phyloP scores from a whole-genome alignment of 2,888 invertebrate species.

The Eilema griseolum region DNA sequence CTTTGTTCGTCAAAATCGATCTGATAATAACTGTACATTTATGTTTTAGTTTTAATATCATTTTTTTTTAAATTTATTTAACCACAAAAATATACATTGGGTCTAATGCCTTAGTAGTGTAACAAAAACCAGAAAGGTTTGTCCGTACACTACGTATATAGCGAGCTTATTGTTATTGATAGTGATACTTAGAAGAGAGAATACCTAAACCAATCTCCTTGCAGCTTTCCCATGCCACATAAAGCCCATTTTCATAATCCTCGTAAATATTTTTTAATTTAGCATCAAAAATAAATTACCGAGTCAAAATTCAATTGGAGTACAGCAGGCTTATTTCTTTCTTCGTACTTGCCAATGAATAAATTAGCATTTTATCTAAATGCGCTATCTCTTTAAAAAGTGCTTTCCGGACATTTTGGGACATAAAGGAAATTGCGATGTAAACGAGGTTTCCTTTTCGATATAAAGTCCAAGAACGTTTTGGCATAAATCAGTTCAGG shows the following conservation, averaged over 20 bases:
- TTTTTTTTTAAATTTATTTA: too few relatives aligned
- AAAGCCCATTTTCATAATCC: conserved; percentile 22
- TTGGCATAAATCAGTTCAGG: conserved; percentile 49
- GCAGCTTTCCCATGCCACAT: too few relatives aligned
- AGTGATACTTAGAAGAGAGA: too few relatives aligned
- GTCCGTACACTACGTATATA: too few relatives aligned
- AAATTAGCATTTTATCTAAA: conserved; percentile 84
- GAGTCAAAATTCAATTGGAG: conserved; percentile 77
- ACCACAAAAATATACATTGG: too few relatives aligned
- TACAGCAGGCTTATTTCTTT: conserved; percentile 72
- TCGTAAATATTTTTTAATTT: conserved; percentile 68
- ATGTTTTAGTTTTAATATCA: too few relatives aligned
- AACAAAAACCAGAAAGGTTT: too few relatives aligned
- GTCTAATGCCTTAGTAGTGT: too few relatives aligned
- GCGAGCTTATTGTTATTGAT: too few relatives aligned
- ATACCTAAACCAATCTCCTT: too few relatives aligned
- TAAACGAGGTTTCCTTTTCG: conserved; percentile 50
- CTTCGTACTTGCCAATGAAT: conserved; percentile 80
- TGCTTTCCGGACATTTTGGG: conserved; percentile 67
- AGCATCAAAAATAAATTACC: conserved; percentile 76
- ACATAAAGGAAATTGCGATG: conserved; percentile 64
- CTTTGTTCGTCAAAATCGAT: too few relatives aligned
- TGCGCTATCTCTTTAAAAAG: conserved; percentile 80
- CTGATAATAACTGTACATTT: too few relatives aligned
- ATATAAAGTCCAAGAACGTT: conserved; percentile 55